These are phyloP conservation scores for Rhineura floridana DNA, from an alignment of 2,113 vertebrate species.

Conservation along the genomic window DNA sequence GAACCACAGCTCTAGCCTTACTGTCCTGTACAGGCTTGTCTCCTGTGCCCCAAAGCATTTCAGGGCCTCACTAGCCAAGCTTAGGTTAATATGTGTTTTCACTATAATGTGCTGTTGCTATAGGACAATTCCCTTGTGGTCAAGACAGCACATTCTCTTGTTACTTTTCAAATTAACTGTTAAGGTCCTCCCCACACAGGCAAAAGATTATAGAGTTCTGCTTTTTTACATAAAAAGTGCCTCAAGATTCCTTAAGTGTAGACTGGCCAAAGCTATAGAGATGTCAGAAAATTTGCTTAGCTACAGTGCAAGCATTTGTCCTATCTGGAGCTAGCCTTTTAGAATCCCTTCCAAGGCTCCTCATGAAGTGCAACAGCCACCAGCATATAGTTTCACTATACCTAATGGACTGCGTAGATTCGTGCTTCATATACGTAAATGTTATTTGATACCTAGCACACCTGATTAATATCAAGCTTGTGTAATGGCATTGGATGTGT, in stretches of 20 bases:
- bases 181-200: too few relatives aligned
- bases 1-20: not conserved
- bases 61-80: not conserved
- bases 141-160: not conserved
- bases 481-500: too few relatives aligned
- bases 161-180: not conserved
- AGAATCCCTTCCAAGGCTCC: not conserved
- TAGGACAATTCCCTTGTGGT: not conserved
- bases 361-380: not conserved
- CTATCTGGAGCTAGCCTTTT: too few relatives aligned
- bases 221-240: not conserved
- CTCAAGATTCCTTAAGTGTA: not conserved
- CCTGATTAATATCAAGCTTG: too few relatives aligned
- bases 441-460: too few relatives aligned
- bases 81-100: not conserved
- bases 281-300: not conserved
- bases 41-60: not conserved
- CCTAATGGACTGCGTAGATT: not conserved
- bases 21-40: not conserved
- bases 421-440: too few relatives aligned
- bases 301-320: not conserved
- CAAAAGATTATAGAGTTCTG: not conserved
- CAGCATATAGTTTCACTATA: not conserved
- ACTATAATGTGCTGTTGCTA: not conserved
- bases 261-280: not conserved